phyloP scores from a whole-genome alignment of 1,140 invertebrate genomes.

The Philopotamus ludificatus region DNA sequence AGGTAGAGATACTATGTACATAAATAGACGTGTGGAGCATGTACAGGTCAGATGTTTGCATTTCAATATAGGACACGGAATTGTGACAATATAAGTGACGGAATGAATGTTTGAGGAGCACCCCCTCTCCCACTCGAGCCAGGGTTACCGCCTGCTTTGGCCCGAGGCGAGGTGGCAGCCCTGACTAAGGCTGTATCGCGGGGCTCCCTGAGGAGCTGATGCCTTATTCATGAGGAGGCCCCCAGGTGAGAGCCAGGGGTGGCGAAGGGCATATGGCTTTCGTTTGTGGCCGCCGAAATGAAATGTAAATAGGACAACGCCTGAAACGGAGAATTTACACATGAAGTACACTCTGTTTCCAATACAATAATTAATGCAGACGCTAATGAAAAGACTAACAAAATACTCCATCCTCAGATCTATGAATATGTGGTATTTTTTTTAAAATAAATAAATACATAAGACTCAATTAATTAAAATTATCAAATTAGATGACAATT shows the following conservation, averaged over 20 bases:
- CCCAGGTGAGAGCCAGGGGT: neutral
- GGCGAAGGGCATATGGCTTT: slow-evolving; percentile 18
- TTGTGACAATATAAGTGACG: too few relatives aligned
- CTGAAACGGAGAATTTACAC: slow-evolving; percentile 22
- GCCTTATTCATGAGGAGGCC: slow-evolving; percentile 21
- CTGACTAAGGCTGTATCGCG: slow-evolving; percentile 16
- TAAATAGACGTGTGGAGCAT: too few relatives aligned
- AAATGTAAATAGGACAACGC: slow-evolving; percentile 24
- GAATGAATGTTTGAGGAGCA: too few relatives aligned
- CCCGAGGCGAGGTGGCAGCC: slow-evolving; percentile 15
- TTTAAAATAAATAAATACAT: too few relatives aligned
- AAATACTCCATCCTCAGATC: too few relatives aligned
- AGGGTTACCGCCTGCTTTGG: too few relatives aligned
- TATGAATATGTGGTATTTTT: neutral
- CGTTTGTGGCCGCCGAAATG: slow-evolving; percentile 20
- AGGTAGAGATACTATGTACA: too few relatives aligned
- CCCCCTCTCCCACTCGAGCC: too few relatives aligned
- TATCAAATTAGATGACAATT: too few relatives aligned
- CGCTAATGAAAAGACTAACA: neutral
- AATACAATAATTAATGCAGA: slow-evolving; percentile 24
- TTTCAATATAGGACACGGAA: too few relatives aligned
- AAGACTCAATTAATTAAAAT: too few relatives aligned
- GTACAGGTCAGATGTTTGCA: too few relatives aligned
- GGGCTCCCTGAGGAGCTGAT: slow-evolving; percentile 8
- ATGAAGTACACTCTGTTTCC: neutral